phyloP scores from a whole-genome alignment of 2,888 invertebrate species.

The Troides helena region DNA sequence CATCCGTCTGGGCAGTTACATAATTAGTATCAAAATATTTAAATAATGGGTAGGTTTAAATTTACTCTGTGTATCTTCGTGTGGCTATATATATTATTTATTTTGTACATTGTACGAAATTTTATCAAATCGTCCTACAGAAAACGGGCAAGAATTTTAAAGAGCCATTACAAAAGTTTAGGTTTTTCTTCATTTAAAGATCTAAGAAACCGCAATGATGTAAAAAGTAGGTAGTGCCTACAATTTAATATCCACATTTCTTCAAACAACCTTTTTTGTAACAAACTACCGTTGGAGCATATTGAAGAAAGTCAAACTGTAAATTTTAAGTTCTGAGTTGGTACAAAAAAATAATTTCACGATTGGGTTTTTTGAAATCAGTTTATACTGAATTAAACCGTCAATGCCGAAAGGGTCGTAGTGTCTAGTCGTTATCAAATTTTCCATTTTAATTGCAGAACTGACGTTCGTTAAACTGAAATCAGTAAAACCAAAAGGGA shows the following conservation, averaged over 20 bases:
- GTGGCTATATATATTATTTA: background rate
- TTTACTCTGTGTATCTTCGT: background rate
- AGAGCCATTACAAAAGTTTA: background rate
- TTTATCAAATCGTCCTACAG: background rate
- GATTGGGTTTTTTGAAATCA: background rate
- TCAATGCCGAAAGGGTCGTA: background rate
- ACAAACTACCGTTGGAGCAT: too few relatives aligned
- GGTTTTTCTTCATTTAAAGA: background rate
- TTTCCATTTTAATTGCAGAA: constrained; percentile 20
- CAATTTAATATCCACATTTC: too few relatives aligned
- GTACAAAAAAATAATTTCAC: background rate
- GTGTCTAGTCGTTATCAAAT: background rate
- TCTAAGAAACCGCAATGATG: background rate
- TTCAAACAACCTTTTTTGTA: too few relatives aligned
- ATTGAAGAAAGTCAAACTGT: background rate
- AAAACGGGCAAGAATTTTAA: background rate
- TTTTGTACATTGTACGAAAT: background rate
- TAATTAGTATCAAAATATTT: background rate
- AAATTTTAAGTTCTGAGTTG: background rate
- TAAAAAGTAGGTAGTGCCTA: too few relatives aligned
- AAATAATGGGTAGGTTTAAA: background rate
- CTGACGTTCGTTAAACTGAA: constrained; percentile 6
- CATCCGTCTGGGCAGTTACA: background rate
- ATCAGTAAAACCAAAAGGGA: constrained; percentile 42
- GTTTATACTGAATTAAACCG: background rate